Evolutionary conservation across 1,140 invertebrate genomes (phyloP).

Genomic region (Bombus waltoni): DNA sequence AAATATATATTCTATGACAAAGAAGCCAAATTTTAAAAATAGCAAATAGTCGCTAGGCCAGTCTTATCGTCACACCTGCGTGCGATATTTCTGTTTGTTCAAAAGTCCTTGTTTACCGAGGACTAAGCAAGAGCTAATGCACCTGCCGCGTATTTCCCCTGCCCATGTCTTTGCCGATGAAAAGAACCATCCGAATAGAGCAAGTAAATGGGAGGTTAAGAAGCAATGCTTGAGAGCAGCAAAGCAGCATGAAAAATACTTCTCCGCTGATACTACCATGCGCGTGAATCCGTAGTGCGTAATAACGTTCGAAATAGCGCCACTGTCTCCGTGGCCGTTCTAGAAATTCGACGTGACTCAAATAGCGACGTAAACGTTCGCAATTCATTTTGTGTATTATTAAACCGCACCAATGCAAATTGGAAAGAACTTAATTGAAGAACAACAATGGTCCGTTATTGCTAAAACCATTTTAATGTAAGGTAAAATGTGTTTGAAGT

Average conservation of each 20-base stretch:
- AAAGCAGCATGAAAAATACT: background rate
- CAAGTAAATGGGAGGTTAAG: background rate
- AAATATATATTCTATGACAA: background rate
- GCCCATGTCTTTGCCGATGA: background rate
- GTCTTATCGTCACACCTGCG: constrained; percentile 12
- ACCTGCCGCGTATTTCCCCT: background rate
- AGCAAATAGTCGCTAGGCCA: background rate
- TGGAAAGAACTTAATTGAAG: background rate
- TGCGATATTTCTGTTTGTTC: background rate
- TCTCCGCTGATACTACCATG: background rate
- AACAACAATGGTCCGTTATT: background rate
- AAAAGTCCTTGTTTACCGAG: constrained; percentile 13
- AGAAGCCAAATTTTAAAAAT: background rate
- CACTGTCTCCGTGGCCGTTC: background rate
- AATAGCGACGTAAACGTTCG: background rate
- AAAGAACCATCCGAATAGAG: background rate
- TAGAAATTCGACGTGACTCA: background rate
- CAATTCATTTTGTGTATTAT: background rate
- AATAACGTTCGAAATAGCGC: constrained; percentile 32
- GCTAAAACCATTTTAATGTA: too few relatives aligned
- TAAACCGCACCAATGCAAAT: background rate
- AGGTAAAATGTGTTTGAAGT: background rate
- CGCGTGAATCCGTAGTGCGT: constrained; percentile 31
- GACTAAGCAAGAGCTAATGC: background rate
- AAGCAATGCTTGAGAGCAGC: too few relatives aligned